A percentile compares a stretch with the other conserved stretches of the same genome.
Evolutionary conservation across 2,888 invertebrate genomes (phyloP).

Genomic region (Pristionchus fissidentatus): DNA sequence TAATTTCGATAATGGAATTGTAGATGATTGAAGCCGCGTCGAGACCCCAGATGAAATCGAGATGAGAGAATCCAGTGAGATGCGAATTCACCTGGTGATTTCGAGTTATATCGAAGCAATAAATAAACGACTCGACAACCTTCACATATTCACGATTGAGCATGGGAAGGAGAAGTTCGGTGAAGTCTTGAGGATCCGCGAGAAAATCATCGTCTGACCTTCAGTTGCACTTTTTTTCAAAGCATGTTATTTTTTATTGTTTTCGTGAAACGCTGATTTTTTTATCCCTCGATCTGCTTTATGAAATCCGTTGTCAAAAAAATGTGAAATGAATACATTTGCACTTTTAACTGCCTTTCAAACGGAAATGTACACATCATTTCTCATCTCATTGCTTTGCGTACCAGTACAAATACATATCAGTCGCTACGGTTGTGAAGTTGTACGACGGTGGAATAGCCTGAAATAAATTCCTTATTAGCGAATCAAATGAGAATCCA

Average conservation of each 20-base stretch:
- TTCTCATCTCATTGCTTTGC: not conserved
- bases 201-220: constrained; percentile 38
- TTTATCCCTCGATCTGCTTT: not conserved
- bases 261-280: not conserved
- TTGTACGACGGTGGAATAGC: not conserved
- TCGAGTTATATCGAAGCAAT: not conserved
- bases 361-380: too few species aligned
- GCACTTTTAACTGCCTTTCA: too few species aligned
- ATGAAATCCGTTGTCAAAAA: not conserved
- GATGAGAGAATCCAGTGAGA: constrained; percentile 51
- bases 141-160: constrained; percentile 43
- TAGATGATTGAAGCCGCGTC: constrained; percentile 43
- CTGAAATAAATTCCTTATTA: not conserved
- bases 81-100: constrained; percentile 2
- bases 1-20: constrained; percentile 35
- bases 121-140: constrained; percentile 43
- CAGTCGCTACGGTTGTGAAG: not conserved
- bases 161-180: constrained; percentile 49
- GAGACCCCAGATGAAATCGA: constrained; percentile 50
- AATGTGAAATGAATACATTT: too few species aligned
- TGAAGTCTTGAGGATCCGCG: constrained; percentile 51
- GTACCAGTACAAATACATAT: constrained; percentile 33
- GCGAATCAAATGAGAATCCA: not conserved
- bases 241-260: not conserved
- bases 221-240: not conserved